A percentile compares a stretch with the other conserved stretches of the same genome.
Evolutionary conservation across 2,797 vertebrate genomes (phyloP).

Genomic region (Myripristis murdjan): DNA sequence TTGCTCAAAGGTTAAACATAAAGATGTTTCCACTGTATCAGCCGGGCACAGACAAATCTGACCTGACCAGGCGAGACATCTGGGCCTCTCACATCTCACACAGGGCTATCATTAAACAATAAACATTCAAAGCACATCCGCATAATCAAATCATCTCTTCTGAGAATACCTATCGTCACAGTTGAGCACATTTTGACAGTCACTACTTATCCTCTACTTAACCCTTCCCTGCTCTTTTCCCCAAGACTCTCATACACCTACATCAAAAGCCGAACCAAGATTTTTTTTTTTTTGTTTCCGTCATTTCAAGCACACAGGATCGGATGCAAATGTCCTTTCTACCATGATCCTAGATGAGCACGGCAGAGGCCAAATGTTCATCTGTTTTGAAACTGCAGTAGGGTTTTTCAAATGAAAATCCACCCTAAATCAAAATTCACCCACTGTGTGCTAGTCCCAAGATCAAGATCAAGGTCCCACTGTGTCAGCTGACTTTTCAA

Average conservation of each 20-base stretch:
- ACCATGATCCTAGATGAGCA: background rate
- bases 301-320: background rate
- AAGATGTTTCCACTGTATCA: background rate
- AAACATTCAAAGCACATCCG: no score
- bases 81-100: no score
- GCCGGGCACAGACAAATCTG: background rate
- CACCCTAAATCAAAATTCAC: conserved; percentile 1
- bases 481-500: conserved; percentile 2
- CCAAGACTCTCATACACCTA: background rate
- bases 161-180: background rate
- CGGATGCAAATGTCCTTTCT: background rate
- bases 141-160: background rate
- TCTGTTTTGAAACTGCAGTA: background rate
- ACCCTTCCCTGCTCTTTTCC: background rate
- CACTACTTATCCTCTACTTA: background rate
- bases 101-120: no score
- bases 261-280: no score
- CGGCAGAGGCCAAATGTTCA: conserved; percentile 14
- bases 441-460: background rate
- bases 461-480: conserved; percentile 13
- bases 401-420: background rate
- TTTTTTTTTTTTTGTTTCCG: no score
- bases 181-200: background rate
- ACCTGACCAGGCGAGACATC: background rate
- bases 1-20: background rate